Conservation (phyloP, 1,140 invertebrate genomes). For the Drosophila truncata region DNA sequence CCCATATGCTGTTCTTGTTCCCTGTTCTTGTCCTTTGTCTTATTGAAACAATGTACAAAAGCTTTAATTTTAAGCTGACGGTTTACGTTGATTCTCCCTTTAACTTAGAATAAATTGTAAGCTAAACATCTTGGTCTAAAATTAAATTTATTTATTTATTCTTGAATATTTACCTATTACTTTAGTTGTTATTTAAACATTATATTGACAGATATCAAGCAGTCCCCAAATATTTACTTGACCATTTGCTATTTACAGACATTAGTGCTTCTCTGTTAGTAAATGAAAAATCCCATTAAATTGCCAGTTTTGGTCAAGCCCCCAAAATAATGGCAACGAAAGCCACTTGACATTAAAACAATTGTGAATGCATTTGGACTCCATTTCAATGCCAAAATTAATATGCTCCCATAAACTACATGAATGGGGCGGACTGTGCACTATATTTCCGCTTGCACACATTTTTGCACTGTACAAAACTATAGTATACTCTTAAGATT, state of each 20-base stretch:
- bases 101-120: not conserved
- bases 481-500: not conserved
- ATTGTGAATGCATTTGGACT: slow-evolving; percentile 75
- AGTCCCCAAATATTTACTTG: not conserved
- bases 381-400: slow-evolving; percentile 79
- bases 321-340: slow-evolving; percentile 43
- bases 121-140: not conserved
- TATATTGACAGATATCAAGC: not conserved
- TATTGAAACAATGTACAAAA: not conserved
- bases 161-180: not conserved
- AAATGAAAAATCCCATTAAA: slow-evolving; percentile 29
- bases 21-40: not conserved
- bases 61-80: not conserved
- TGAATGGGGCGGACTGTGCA: slow-evolving; percentile 26
- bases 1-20: no score
- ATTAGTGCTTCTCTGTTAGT: not conserved
- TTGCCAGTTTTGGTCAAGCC: slow-evolving; percentile 50
- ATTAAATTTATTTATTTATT: not conserved
- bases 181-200: not conserved
- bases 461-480: slow-evolving; percentile 10
- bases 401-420: slow-evolving; percentile 74
- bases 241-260: not conserved
- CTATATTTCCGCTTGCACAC: slow-evolving; percentile 22
- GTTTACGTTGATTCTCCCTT: no score
- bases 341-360: slow-evolving; percentile 69